phyloP scores from a whole-genome alignment of 2,113 vertebrate genomes.

The Brachyistius frenatus region DNA sequence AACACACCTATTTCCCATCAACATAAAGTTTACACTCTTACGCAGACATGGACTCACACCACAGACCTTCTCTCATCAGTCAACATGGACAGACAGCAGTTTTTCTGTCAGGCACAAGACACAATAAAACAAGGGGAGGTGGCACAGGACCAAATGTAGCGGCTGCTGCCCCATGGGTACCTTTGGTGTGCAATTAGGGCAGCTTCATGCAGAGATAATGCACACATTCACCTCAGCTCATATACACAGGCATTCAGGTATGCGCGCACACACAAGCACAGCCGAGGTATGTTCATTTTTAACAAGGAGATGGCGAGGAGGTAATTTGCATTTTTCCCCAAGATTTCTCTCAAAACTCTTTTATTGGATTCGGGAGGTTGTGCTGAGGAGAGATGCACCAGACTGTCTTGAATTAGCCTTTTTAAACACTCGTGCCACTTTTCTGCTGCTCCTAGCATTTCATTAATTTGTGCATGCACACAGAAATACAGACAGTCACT shows the following conservation, averaged over 20 bases:
- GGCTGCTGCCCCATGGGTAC: conserved; percentile 53
- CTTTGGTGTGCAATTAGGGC: conserved; percentile 69
- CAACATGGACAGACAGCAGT: conserved; percentile 40
- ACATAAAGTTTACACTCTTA: conserved; percentile 20
- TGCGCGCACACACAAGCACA: conserved; percentile 46
- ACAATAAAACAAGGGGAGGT: conserved; percentile 74
- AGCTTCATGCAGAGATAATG: conserved; percentile 67
- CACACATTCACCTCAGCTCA: conserved; percentile 57
- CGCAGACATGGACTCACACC: neutral
- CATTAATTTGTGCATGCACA: conserved; percentile 1
- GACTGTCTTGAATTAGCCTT: conserved; percentile 15
- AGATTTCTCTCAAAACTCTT: conserved; percentile 25
- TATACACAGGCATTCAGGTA: conserved; percentile 55
- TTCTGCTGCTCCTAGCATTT: neutral
- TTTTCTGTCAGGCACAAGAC: conserved; percentile 63
- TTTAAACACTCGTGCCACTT: neutral
- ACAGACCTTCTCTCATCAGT: conserved; percentile 31
- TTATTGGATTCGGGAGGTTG: conserved; percentile 21
- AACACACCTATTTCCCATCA: neutral
- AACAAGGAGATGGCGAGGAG: conserved; percentile 57
- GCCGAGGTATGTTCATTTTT: conserved; percentile 46
- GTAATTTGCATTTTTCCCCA: conserved; percentile 43
- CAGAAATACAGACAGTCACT: conserved; percentile 10
- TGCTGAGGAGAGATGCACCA: conserved; percentile 1
- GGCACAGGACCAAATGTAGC: conserved; percentile 57